phyloP scores from a whole-genome alignment of 2,888 invertebrate genomes.

The Harpalus rubripes region DNA sequence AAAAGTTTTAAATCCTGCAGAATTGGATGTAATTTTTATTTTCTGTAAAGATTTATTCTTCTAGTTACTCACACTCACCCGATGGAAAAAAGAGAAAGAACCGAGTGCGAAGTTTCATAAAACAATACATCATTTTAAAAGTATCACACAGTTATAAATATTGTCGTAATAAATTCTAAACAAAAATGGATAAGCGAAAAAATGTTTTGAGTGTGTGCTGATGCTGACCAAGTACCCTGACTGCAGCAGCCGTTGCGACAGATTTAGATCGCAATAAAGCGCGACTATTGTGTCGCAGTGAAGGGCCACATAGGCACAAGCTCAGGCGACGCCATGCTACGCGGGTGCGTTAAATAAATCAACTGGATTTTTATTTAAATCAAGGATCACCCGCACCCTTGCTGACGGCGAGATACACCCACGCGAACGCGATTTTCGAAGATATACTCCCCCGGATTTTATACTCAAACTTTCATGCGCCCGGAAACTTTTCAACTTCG shows the following conservation, averaged over 20 bases:
- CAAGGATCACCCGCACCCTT: constrained; percentile 65
- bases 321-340: neutral
- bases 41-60: neutral
- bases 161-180: constrained; percentile 49
- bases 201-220: constrained; percentile 55
- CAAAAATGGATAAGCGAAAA: constrained; percentile 65
- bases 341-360: constrained; percentile 71
- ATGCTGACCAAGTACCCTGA: constrained; percentile 56
- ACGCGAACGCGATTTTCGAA: constrained; percentile 18
- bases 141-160: constrained; percentile 47
- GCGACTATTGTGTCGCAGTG: constrained; percentile 61
- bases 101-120: constrained; percentile 34
- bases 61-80: neutral
- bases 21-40: constrained; percentile 4
- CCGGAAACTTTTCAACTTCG: constrained; percentile 3
- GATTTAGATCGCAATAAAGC: constrained; percentile 67
- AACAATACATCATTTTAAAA: constrained; percentile 52
- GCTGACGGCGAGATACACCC: constrained; percentile 45
- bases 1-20: neutral
- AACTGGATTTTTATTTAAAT: constrained; percentile 74
- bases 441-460: constrained; percentile 22
- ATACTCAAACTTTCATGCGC: constrained; percentile 19
- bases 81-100: constrained; percentile 29
- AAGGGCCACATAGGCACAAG: constrained; percentile 9
- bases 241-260: constrained; percentile 41